phyloP scores from a whole-genome alignment of 2,888 invertebrate genomes.

The Rhorus exstirpatorius region DNA sequence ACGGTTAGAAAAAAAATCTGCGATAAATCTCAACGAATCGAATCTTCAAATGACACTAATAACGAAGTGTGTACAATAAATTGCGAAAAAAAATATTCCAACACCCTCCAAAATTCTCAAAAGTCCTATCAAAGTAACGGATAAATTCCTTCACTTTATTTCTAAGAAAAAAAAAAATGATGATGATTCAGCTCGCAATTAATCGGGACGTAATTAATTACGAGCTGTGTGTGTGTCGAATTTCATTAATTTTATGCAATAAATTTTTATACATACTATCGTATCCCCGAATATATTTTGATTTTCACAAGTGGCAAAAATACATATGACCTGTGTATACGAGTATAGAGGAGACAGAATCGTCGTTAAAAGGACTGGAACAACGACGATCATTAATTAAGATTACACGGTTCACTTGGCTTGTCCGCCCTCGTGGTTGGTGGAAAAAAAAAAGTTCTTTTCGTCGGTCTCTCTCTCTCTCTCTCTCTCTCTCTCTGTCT shows the following conservation, averaged over 20 bases:
- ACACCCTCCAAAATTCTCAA: too few relatives aligned
- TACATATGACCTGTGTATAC: neutral
- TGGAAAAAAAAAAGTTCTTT: slow-evolving; percentile 15
- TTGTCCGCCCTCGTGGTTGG: slow-evolving; percentile 39
- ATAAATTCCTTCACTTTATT: too few relatives aligned
- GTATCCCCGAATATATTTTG: neutral
- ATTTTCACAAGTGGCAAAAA: neutral
- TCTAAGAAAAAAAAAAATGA: too few relatives aligned
- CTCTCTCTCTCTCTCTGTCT: neutral
- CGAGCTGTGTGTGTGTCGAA: too few relatives aligned
- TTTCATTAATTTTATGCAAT: neutral
- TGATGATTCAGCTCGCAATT: too few relatives aligned
- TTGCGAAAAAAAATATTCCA: too few relatives aligned
- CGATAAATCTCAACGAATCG: too few relatives aligned
- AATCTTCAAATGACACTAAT: too few relatives aligned
- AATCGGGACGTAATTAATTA: too few relatives aligned
- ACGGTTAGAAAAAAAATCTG: neutral
- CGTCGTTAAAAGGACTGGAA: slow-evolving; percentile 27
- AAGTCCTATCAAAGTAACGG: too few relatives aligned
- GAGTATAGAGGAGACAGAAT: neutral
- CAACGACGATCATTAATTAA: slow-evolving; percentile 78
- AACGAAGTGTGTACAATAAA: too few relatives aligned
- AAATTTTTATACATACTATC: neutral
- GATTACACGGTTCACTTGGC: slow-evolving; percentile 76
- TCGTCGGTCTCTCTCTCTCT: slow-evolving; percentile 3